Evolutionary conservation across 2,113 vertebrate genomes (phyloP), one percentile per base, ranked within the genome.

Genomic region (Sialia sialis): DNA sequence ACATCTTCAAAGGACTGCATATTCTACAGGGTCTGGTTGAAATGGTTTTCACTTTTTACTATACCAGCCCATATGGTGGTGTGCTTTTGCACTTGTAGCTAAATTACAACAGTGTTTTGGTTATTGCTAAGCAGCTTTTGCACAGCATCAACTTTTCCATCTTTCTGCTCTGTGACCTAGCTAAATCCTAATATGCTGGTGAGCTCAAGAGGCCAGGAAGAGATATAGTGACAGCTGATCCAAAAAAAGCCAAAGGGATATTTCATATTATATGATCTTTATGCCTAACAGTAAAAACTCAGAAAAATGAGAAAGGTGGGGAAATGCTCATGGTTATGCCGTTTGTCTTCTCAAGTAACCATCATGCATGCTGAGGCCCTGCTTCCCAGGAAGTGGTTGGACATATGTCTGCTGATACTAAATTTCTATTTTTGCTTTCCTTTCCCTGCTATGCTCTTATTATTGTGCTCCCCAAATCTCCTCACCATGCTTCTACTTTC

Each of bases 361-460:
- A 7, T 49, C 36, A 23, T 3, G 21, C 0, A 0, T 18, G 30
- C 13, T n/a, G 13, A 89, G 34, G 22, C 13, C 7, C 19, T n/a
- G 26, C 13, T 83, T 87, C 34, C 10, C n/a, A 66, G 43, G 17
- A 67, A 34, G 16, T 10, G 7, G 6, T 14, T 30, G 29, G 10
- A 43, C 14, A 10, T 49, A 11, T 58, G 3, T 21, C 19, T 59
- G 15, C 23, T 39, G 29, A 63, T 49, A 21, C 48, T 34, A 7
- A 38, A 38, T 44, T 62, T 70, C 6, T 27, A 4, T 36, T 62
- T 83, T 84, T 43, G 2, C 10, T 48, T 54, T 48, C 1, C 4
- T 80, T 81, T 68, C 19, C 25, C 16, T 69, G 6, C 21, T 55
- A 20, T 0, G 0, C 6, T 30, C 3, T 54, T 16, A 10, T 25